Base-by-base conservation (phyloP, 1,140 invertebrate genomes). In the Zaprionus africanus region DNA sequence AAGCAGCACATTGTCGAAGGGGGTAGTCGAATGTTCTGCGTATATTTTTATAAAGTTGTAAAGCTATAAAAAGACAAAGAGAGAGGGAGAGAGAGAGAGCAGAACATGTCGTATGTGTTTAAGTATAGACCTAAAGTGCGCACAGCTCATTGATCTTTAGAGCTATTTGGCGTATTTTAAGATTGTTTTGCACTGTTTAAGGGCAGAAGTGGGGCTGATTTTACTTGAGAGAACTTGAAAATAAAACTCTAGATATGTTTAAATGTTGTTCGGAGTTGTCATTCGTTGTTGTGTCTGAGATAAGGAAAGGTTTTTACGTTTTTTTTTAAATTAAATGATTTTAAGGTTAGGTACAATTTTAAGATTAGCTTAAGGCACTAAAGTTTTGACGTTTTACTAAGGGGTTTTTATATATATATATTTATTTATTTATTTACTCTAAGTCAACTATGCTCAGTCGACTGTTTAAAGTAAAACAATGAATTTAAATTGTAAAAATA, bases 21-120 rank as follows among this genome's bases (percentile, higher is more conserved):
- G 46, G 17, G 15, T n/a, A 7, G 46, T 4, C 19, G 19, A 22
- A 51, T 51, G 1, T 24, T 53, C 19, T 53, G 61, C 61, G 31
- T 36, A 53, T 36, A 63, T 36, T 63, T 62, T 62, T 63, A 41
- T 41, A 12, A 31, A 19, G 28, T 13, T n/a, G n/a, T 24, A 38
- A 26, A 54, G 46, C 46, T 51, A 51, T 22, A 51, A 51, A 24
- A 51, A 22, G 46, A 19, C 5, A 49, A 0, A 2, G 1, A 31
- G 22, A 1, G 22, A 22, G n/a, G n/a, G 22, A 22, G 31, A 51
- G 17, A 31, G 28, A 28, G 31, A 22, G 17, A 5, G 11, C 3
- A 6, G 6, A 5, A 2, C 17, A 1, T 46, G n/a, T 46, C n/a
- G 41, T 46, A 17, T n/a, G 1, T 6, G 41, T 46, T 7, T 46